A percentile compares a stretch with the other conserved stretches of the same genome.
phyloP scores from a whole-genome alignment of 2,797 vertebrate genomes.

The Crenichthys baileyi region DNA sequence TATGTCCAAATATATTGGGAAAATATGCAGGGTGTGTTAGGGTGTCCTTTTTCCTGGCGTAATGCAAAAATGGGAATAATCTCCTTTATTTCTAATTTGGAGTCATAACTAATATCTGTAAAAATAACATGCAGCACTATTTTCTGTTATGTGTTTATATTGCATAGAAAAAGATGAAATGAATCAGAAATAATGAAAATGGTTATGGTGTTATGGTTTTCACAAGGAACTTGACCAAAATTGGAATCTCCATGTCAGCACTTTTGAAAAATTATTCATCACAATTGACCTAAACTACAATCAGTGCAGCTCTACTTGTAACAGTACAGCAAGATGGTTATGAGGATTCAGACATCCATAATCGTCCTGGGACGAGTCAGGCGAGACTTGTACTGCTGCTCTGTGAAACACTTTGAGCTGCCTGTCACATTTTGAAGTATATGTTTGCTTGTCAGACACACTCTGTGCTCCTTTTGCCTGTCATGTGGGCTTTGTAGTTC shows the following conservation, averaged over 20 bases:
- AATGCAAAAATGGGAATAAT: background rate
- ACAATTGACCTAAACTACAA: background rate
- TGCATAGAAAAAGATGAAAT: background rate
- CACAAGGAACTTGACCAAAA: background rate
- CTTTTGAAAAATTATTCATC: background rate
- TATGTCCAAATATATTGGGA: background rate
- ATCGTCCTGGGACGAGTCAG: conserved; percentile 18
- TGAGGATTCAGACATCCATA: conserved; percentile 27
- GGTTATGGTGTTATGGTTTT: background rate
- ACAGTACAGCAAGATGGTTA: conserved; percentile 13
- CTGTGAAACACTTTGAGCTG: conserved; percentile 42
- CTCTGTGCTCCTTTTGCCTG: conserved; percentile 28
- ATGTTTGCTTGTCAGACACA: conserved; percentile 38
- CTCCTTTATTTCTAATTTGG: background rate
- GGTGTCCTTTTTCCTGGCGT: background rate
- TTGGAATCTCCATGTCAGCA: background rate
- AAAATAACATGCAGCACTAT: background rate
- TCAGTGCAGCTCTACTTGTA: conserved; percentile 6
- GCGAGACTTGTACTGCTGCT: conserved; percentile 22
- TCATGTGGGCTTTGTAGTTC: conserved; percentile 35
- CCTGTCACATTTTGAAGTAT: conserved; percentile 45
- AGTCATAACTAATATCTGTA: background rate
- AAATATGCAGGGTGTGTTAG: background rate
- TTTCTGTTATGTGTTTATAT: background rate
- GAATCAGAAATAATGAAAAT: no score